Base-by-base conservation (phyloP, 2,888 invertebrate genomes). In the Buathra laborator region DNA sequence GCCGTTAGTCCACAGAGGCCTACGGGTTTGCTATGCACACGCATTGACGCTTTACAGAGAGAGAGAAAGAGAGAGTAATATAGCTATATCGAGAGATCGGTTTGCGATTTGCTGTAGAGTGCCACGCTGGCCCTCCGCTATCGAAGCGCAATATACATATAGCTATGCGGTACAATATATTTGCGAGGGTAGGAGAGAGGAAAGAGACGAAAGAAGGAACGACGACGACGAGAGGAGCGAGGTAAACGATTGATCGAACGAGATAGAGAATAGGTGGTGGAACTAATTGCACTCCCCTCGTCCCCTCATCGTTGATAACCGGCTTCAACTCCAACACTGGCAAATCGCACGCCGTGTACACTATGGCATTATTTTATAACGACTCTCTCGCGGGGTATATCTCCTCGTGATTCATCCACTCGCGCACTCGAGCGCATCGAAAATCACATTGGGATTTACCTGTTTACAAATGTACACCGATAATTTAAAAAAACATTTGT, bases 191-290 rank as follows among this genome's bases (percentile, higher is more conserved):
- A 37, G 56, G 56, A 53, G 77, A 56, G 72, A 81, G 79, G 74
- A 48, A 48, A 64, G 86, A 46, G 77, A 51, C 48, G 46, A 79
- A 83, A 81, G 84, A 87, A 43, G 56, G 88, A 88, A 87, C 86
- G 84, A 85, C 76, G 84, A 85, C 76, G 67, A 78, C 72, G 78
- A 81, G 83, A 79, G 53, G 10, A 85, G 84, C 78, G 77, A 86
- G 43, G 56, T 59, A 86, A 88, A 89, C 88, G 88, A 89, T 90
- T 87, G 75, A 70, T 68, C 68, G 51, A 89, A 86, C 87, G 86
- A 89, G 89, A 90, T 89, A 88, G 84, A 81, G 72, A 68, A 70
- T 24, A 72, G 75, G 67, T 70, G 76, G 53, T 76, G 81, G 81
- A 82, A 82, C 81, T 82, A 82, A 82, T 82, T 82, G 81, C 64